These are phyloP conservation scores for Syrrhaptes paradoxus DNA, from an alignment of 2,113 vertebrate genomes.

Conservation along the genomic window DNA sequence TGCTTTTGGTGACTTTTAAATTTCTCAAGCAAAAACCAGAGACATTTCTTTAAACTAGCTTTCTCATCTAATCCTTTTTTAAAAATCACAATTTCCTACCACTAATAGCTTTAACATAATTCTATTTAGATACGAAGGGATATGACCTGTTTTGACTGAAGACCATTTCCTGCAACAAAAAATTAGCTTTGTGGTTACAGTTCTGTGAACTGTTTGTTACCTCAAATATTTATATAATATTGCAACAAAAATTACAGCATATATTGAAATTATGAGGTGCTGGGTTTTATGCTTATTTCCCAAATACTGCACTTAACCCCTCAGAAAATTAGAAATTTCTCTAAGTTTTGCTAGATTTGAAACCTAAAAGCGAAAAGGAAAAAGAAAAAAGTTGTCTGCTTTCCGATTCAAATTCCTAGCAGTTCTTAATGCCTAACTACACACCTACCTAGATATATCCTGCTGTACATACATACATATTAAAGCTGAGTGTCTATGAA, in stretches of 20 bases:
- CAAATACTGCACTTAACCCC: background rate
- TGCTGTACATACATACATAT: background rate
- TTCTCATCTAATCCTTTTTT: background rate
- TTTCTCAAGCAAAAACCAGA: background rate
- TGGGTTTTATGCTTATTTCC: background rate
- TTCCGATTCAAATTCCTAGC: background rate
- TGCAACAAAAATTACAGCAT: background rate
- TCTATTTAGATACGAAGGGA: background rate
- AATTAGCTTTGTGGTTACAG: background rate
- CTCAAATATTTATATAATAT: background rate
- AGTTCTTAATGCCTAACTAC: background rate
- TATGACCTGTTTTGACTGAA: background rate
- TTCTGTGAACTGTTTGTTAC: background rate
- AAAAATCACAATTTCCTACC: background rate
- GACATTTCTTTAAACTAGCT: background rate
- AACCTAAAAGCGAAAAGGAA: background rate
- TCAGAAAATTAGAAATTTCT: background rate
- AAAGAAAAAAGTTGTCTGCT: background rate
- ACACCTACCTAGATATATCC: rapidly evolving
- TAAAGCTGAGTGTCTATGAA: background rate
- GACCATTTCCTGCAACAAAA: background rate
- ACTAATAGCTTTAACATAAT: background rate
- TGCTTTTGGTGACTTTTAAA: background rate
- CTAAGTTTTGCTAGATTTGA: background rate
- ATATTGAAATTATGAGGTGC: background rate